Evolutionary conservation across 2,113 vertebrate genomes (phyloP), one percentile per base, ranked within the genome.

Genomic region (Amphiprion ocellaris): DNA sequence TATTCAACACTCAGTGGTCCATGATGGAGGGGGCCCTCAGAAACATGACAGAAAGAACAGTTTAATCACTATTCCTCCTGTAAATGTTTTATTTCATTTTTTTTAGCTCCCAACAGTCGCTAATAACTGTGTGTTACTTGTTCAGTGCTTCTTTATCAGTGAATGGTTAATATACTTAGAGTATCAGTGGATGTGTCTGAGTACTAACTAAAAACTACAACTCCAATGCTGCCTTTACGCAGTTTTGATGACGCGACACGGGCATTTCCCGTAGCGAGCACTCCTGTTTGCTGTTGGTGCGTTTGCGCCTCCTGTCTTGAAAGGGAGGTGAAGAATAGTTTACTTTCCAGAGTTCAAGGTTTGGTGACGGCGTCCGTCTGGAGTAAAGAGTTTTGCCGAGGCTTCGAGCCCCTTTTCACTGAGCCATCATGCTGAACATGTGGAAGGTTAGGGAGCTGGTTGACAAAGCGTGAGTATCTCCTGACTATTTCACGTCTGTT

Each of bases 401-500:
- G 92, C 80, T 79, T 69, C 85, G 83, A 93, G 83, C 82, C 83
- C 84, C 71, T 82, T 70, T 69, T 83, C 73, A 87, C 78, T 87
- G 92, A 94, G 89, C 93, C 92, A 88, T 91, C 60, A 98, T 98
- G 97, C 85, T 97, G 89, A 98, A 97, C 90, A 97, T 98, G 97
- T 98, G 97, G 97, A 98, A 97, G 93, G 96, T 98, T 70, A 93
- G 96, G 90, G 97, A 98, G 93, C 77, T 98, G 93, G 97, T 98
- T 94, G 97, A 98, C 91, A 98, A 97, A 95, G 97, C 97, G 97
- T 97, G 88, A 97, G 97, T 98, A 94, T 89, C 39, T 55, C 47
- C 2, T 12, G 2, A n/a, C 6, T 41, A 10, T 41, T 23, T 37
- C 17, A 4, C 0, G n/a, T 24, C 3, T 50, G 4, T 68, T 80